Evolutionary conservation across 2,113 vertebrate species (phyloP), one percentile per base, ranked within the genome.

Genomic region (Phodopus roborovskii): DNA sequence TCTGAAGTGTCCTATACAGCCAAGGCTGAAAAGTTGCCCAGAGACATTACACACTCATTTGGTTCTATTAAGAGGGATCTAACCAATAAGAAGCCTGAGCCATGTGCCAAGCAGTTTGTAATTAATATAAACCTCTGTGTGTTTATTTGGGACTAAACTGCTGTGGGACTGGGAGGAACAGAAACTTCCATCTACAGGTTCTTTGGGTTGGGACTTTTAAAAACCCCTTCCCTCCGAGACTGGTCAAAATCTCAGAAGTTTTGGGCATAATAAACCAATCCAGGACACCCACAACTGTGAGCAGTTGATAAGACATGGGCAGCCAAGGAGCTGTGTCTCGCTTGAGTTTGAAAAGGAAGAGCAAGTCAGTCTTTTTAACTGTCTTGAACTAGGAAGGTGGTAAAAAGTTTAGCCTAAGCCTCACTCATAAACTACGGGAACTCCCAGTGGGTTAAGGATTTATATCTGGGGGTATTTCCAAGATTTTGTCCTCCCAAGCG

Each of bases 401-500:
- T 97, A 97, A 97, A 96, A 95, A 97, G 95, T 94, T 96, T 94
- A 97, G 91, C 90, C 95, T 97, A 96, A 97, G 96, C 94, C 88
- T 96, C 77, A 68, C 75, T 97, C 88, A 96, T 97, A 97, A 97
- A 97, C 97, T 94, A 94, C 79, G 83, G 96, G 28, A 92, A 94
- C 90, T 97, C 96, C 90, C 95, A 91, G 88, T 88, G 90, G 96
- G 90, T 39, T 42, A 19, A 56, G 92, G 95, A 95, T 98, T 97
- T 94, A 95, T 94, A 79, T 96, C 53, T 92, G 85, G 94, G 92
- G 96, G 48, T 88, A 95, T 96, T 93, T 95, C 92, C 89, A 96
- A 94, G 85, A 78, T 94, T 97, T 97, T 93, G 60, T 97, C 94
- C 95, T 97, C 97, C 97, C 94, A 71, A 83, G 94, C 96, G 96